Base-by-base conservation (phyloP, 30 jellyfish, hydroid and myxozoan species). In the Clytia hemisphaerica region DNA sequence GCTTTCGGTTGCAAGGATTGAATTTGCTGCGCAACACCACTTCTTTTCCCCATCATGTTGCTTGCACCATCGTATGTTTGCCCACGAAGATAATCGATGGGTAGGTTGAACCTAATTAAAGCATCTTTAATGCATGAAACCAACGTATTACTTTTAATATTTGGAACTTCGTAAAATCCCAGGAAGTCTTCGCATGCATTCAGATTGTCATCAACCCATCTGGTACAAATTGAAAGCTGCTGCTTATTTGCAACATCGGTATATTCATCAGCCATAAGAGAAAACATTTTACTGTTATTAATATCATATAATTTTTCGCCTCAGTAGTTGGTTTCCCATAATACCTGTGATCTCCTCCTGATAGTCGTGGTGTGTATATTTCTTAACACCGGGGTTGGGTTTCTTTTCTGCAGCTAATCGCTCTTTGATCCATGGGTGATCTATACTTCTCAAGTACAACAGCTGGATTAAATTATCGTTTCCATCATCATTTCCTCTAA, bases 51-150 rank as follows among this genome's bases (percentile, higher is more conserved):
- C 61, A 51, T 25, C 81, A 47, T 69, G 21, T 69, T 69, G 30
- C 72, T 54, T 9, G 80, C 81, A 0, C 61, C 81, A 26, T 47
- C 81, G 81, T 12, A 12, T 6, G 78, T 65, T 37, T 65, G 78
- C 6, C 75, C 75, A 14, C 78, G 9, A 15, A 65, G 78, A 31
- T 65, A 15, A 34, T 42, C 12, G 19, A 65, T 24, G 7, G 74
- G 76, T 14, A 44, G 78, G 51, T 65, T 69, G 61, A 69, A 69
- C 7, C 78, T 10, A 16, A 35, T 21, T 32, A 65, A 45, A 19
- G 77, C 54, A 65, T 65, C 76, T 45, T 65, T 65, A 10, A 65
- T 65, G 9, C n/a, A 76, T 10, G 34, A 5, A 6, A 65, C 27
- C 15, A 32, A 33, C 12, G 76, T 69, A 15, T 45, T 60, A 53